Base-by-base conservation (phyloP, 2,113 vertebrate species). In the Nymphicus hollandicus region DNA sequence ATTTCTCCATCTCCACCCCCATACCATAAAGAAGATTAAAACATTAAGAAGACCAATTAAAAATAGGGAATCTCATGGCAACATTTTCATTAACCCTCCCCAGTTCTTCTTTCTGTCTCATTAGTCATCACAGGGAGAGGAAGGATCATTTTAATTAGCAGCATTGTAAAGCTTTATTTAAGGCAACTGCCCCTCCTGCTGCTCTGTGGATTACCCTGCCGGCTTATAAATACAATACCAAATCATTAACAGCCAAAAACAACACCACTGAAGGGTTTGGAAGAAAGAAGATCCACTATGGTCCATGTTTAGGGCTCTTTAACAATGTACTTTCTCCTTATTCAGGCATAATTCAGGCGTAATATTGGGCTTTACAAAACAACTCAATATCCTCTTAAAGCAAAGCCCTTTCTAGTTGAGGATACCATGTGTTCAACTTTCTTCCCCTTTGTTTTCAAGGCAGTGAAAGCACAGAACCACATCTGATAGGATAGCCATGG, bases 71-170 rank as follows among this genome's bases (percentile, higher is more conserved):
- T 92, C 87, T 86, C 41, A 79, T 24, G 2, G 96, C 91, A 96
- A 97, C 95, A 74, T 94, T 97, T 97, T 97, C 96, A 97, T 97
- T 97, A 98, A 96, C 97, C 89, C 95, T 96, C 94, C 95, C 76
- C 9, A 6, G 72, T 65, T 77, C 91, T 94, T 60, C 96, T 97
- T 94, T 93, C 95, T 95, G 89, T 97, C 96, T 98, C 97, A 94
- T 97, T 97, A 98, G 96, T 97, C 88, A 95, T 89, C 80, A 60
- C 17, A 65, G 87, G 81, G 92, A 95, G 94, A 97, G 96, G 95
- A 97, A 97, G 95, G 96, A 97, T 96, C 84, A 92, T 96, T 97
- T 97, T 98, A 98, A 98, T 98, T 98, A 98, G 97, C 93, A 92
- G 91, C 84, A 95, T 95, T 94, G 97, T 95, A 97, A 96, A 96